Percentiles rank a stretch among this genome's conserved stretches.
phyloP scores from a whole-genome alignment of 1,140 invertebrate genomes.

The Neodiprion virginianus region DNA sequence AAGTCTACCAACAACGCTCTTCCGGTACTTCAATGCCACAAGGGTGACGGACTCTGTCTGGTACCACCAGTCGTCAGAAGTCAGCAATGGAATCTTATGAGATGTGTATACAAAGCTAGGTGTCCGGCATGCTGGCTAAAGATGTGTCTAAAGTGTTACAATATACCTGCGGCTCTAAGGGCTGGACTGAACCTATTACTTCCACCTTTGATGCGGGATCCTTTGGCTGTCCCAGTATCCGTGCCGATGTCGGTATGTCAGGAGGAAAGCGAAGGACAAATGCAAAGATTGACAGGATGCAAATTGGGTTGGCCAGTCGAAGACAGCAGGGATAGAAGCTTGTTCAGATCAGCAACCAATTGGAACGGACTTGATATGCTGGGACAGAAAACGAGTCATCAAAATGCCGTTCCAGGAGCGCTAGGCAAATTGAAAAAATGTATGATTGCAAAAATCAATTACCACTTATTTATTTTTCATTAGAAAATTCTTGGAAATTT shows the following conservation, averaged over 20 bases:
- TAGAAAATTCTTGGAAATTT: constrained; percentile 9
- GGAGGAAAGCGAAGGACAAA: constrained; percentile 43
- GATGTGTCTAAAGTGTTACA: constrained; percentile 80
- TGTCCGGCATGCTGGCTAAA: constrained; percentile 90
- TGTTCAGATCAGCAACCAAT: constrained; percentile 56
- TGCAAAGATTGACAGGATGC: constrained; percentile 42
- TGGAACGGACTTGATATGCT: constrained; percentile 50
- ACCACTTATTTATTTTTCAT: background rate
- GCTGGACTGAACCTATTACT: constrained; percentile 69
- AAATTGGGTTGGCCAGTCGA: constrained; percentile 55
- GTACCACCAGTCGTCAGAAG: constrained; percentile 74
- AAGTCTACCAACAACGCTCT: constrained; percentile 59
- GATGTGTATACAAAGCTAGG: constrained; percentile 73
- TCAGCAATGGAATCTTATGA: constrained; percentile 74
- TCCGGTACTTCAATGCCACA: constrained; percentile 70
- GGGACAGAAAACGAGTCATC: constrained; percentile 44
- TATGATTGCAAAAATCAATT: constrained; percentile 17
- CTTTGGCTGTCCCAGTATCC: constrained; percentile 43
- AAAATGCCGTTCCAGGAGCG: constrained; percentile 41
- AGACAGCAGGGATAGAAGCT: constrained; percentile 53
- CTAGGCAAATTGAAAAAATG: constrained; percentile 52
- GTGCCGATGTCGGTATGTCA: constrained; percentile 35
- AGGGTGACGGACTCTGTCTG: constrained; percentile 74
- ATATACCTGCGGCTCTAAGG: constrained; percentile 73
- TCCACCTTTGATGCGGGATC: constrained; percentile 60